A percentile compares a stretch with the other conserved stretches of the same genome.
These are phyloP conservation scores for Corythornis vintsioides DNA, from an alignment of 2,113 vertebrate species.

Conservation along the genomic window DNA sequence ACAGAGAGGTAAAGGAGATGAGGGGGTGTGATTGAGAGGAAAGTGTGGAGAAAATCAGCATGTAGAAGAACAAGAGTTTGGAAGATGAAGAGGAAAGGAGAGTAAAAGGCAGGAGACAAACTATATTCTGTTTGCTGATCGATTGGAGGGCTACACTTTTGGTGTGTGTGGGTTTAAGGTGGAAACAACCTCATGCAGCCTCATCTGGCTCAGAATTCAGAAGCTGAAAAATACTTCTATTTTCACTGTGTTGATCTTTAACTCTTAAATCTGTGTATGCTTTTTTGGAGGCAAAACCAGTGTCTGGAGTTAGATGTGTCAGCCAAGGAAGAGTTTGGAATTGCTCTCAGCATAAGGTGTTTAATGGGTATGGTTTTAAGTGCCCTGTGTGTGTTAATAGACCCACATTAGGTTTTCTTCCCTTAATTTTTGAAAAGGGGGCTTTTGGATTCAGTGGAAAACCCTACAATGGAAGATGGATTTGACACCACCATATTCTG, in stretches of 20 bases:
- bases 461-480: background rate
- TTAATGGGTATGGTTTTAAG: background rate
- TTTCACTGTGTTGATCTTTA: background rate
- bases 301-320: background rate
- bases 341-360: background rate
- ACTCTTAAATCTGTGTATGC: background rate
- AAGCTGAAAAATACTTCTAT: background rate
- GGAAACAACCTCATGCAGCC: background rate
- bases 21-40: background rate
- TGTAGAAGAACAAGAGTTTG: background rate
- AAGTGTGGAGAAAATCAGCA: background rate
- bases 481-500: background rate
- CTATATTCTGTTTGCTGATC: background rate
- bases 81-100: background rate
- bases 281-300: background rate
- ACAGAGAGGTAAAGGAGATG: fast-evolving
- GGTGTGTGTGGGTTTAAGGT: background rate
- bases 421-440: background rate
- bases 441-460: background rate
- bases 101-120: background rate
- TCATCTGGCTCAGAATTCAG: background rate
- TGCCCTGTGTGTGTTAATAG: background rate
- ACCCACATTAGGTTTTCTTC: fast-evolving
- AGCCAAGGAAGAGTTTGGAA: background rate
- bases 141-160: background rate